phyloP scores from a whole-genome alignment of 2,797 vertebrate genomes.

The Ceryle rudis region DNA sequence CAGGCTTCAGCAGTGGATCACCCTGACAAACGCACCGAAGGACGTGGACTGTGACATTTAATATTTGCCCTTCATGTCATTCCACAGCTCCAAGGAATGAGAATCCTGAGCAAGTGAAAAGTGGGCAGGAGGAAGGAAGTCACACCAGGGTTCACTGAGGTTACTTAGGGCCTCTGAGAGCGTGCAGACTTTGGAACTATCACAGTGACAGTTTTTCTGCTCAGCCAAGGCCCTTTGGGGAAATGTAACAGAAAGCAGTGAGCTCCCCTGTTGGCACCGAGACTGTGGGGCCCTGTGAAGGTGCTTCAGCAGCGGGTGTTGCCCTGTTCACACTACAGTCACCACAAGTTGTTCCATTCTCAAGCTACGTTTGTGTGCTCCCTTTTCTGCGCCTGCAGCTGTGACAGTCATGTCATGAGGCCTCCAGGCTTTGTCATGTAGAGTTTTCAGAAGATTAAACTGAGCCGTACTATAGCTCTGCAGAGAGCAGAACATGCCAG shows the following conservation, averaged over 20 bases:
- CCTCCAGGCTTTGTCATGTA: neutral
- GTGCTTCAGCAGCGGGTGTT: neutral
- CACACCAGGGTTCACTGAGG: neutral
- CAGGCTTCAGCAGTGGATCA: neutral
- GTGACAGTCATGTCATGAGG: neutral
- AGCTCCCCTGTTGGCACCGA: fast-evolving
- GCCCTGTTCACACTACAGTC: neutral
- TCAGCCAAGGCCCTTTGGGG: neutral
- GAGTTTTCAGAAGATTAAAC: neutral
- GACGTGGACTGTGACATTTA: neutral
- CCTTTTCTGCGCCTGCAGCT: neutral
- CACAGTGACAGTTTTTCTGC: neutral
- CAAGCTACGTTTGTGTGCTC: neutral
- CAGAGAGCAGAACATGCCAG: neutral
- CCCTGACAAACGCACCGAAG: neutral
- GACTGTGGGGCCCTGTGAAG: neutral
- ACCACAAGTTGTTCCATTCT: neutral
- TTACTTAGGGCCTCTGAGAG: neutral
- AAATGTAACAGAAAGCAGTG: neutral
- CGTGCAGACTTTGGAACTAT: neutral
- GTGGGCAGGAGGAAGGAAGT: neutral
- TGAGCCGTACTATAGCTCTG: neutral
- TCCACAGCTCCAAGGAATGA: neutral
- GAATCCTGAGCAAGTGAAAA: neutral
- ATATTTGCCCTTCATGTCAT: neutral